These are phyloP conservation scores for Conistra vaccinii DNA, from an alignment of 2,888 invertebrate species.

Conservation along the genomic window DNA sequence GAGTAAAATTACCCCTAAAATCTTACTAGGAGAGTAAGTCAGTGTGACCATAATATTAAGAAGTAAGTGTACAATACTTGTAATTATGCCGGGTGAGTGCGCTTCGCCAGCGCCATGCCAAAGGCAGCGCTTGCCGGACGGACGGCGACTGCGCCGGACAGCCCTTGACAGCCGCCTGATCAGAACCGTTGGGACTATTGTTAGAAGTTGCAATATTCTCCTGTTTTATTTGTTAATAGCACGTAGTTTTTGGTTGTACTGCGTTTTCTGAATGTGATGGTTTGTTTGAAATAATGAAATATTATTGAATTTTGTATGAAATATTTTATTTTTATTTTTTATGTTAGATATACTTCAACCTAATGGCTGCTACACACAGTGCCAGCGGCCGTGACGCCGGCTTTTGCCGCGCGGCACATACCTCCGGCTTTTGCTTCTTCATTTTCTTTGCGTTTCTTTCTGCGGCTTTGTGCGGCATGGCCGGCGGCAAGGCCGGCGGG, in stretches of 20 bases:
- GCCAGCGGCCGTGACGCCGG: no score
- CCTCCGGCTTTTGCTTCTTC: no score
- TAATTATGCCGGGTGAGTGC: slow-evolving; percentile 30
- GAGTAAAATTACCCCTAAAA: not conserved
- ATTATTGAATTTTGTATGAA: no score
- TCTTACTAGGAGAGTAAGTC: not conserved
- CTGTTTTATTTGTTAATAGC: not conserved
- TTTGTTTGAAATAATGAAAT: not conserved
- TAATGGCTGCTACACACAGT: no score
- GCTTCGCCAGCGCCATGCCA: not conserved
- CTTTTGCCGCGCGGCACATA: no score
- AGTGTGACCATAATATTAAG: not conserved
- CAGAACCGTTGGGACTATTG: not conserved
- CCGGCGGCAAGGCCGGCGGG: no score
- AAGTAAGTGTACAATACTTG: slow-evolving; percentile 11
- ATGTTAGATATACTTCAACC: no score
- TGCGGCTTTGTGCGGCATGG: no score
- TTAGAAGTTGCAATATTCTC: slow-evolving; percentile 11
- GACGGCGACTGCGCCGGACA: slow-evolving; percentile 31
- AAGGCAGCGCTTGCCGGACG: slow-evolving; percentile 20
- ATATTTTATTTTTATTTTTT: no score
- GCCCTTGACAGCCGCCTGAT: slow-evolving; percentile 30
- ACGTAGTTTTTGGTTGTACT: not conserved
- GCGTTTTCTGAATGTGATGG: not conserved
- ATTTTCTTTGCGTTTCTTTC: no score